Conservation (phyloP, 1,140 invertebrate genomes). For the Drosophila watanabei region DNA sequence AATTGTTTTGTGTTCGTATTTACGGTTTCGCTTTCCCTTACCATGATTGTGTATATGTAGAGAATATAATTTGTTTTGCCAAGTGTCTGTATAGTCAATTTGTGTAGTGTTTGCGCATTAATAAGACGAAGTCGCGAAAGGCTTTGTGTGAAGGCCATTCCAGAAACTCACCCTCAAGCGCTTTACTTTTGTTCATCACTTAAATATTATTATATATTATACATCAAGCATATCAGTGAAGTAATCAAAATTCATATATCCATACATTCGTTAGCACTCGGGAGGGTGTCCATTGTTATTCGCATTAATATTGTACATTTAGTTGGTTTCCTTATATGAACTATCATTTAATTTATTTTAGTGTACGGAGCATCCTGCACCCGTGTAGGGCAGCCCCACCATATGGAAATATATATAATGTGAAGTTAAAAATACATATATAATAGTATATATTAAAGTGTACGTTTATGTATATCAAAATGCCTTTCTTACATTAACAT, state of each 20-base stretch:
- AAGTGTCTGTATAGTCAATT: conserved; percentile 48
- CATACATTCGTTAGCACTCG: conserved; percentile 29
- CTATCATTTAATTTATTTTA: conserved; percentile 41
- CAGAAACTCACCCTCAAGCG: conserved; percentile 21
- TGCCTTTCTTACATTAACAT: conserved; percentile 28
- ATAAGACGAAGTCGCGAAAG: conserved; percentile 1
- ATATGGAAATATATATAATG: conserved; percentile 31
- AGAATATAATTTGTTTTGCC: conserved; percentile 23
- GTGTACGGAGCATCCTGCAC: conserved; percentile 20
- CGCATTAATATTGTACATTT: conserved; percentile 26
- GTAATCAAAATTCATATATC: conserved; percentile 44
- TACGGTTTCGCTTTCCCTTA: conserved; percentile 10
- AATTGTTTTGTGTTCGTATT: conserved; percentile 19
- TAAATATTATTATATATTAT: conserved; percentile 22
- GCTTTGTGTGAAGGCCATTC: conserved; percentile 35
- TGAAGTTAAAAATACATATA: conserved; percentile 31
- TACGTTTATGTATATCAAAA: conserved; percentile 22
- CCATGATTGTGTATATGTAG: conserved; percentile 25
- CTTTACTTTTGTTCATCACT: conserved; percentile 15
- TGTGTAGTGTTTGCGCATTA: conserved; percentile 17
- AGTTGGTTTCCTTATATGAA: conserved; percentile 20
- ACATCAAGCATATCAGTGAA: conserved; percentile 68
- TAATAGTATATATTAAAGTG: conserved; percentile 27
- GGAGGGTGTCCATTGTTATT: conserved; percentile 34
- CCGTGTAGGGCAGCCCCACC: conserved; percentile 1